Evolutionary conservation across 2,888 invertebrate genomes (phyloP).

Genomic region (Caenorhabditis parvicauda): DNA sequence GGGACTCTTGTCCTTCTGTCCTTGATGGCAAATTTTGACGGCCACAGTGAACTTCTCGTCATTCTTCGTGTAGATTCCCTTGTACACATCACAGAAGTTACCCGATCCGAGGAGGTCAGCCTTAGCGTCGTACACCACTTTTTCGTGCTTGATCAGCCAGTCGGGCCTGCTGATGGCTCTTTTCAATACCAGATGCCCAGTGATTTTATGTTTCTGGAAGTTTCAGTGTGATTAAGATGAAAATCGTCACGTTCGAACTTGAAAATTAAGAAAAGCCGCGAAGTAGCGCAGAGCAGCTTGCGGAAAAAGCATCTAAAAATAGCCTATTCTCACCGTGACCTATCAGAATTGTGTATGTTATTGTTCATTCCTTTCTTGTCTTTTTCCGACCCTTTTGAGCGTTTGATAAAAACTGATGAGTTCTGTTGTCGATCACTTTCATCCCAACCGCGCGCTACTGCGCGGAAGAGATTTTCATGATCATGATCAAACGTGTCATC

Average conservation of each 20-base stretch:
- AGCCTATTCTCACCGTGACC: too few relatives aligned
- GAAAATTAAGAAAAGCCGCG: too few relatives aligned
- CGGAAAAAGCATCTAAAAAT: too few relatives aligned
- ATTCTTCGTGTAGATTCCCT: constrained; percentile 10
- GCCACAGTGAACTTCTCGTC: constrained; percentile 12
- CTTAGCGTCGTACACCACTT: constrained; percentile 22
- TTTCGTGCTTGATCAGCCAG: constrained; percentile 33
- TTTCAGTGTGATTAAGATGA: too few relatives aligned
- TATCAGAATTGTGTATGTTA: not conserved
- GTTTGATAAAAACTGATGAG: too few relatives aligned
- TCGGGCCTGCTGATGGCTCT: constrained; percentile 8
- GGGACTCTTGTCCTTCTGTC: constrained; percentile 5
- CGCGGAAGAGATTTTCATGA: too few relatives aligned
- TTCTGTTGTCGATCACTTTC: too few relatives aligned
- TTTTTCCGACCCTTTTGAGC: too few relatives aligned
- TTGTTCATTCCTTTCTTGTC: not conserved
- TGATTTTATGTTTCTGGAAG: constrained; percentile 12
- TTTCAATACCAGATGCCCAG: constrained; percentile 15
- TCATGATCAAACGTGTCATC: too few relatives aligned
- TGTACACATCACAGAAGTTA: constrained; percentile 16
- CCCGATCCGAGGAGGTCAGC: constrained; percentile 18
- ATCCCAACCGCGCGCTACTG: too few relatives aligned
- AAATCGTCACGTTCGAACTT: too few relatives aligned
- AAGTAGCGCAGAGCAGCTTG: not conserved
- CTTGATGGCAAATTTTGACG: constrained; percentile 7